Percentiles rank a stretch among this genome's conserved stretches.
Evolutionary conservation across 2,113 vertebrate species (phyloP).

Genomic region (Fregata magnificens): DNA sequence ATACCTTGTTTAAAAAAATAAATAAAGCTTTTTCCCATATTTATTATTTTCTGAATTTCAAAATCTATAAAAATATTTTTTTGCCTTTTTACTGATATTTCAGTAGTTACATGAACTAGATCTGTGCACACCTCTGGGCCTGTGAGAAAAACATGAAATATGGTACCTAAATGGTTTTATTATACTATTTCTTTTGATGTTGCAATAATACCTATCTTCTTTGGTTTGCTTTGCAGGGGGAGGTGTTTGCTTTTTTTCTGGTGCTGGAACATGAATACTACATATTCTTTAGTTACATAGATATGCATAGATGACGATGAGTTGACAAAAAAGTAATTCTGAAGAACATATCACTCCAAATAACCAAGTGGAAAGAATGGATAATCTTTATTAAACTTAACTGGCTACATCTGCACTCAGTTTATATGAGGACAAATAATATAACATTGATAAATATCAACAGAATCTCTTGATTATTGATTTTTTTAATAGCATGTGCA

Average conservation of each 20-base stretch:
- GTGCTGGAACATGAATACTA: background rate
- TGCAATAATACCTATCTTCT: background rate
- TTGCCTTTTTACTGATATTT: background rate
- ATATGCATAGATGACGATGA: background rate
- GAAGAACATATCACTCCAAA: background rate
- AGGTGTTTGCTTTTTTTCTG: background rate
- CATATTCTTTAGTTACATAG: background rate
- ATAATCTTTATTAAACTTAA: background rate
- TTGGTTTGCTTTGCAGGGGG: fast-evolving
- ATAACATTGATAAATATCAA: background rate
- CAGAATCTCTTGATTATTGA: background rate
- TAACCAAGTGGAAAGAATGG: background rate
- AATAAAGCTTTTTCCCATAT: background rate
- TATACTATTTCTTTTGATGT: background rate
- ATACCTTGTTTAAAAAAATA: background rate
- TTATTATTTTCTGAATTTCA: background rate
- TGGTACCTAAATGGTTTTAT: background rate
- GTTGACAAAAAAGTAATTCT: background rate
- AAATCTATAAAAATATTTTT: background rate
- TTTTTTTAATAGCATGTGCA: background rate
- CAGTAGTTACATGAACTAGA: background rate
- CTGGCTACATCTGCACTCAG: background rate
- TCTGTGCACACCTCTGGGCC: background rate
- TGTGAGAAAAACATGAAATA: background rate
- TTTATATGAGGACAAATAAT: background rate